Evolutionary conservation across 2,888 invertebrate species (phyloP).

Genomic region (Macrophya alboannulata): DNA sequence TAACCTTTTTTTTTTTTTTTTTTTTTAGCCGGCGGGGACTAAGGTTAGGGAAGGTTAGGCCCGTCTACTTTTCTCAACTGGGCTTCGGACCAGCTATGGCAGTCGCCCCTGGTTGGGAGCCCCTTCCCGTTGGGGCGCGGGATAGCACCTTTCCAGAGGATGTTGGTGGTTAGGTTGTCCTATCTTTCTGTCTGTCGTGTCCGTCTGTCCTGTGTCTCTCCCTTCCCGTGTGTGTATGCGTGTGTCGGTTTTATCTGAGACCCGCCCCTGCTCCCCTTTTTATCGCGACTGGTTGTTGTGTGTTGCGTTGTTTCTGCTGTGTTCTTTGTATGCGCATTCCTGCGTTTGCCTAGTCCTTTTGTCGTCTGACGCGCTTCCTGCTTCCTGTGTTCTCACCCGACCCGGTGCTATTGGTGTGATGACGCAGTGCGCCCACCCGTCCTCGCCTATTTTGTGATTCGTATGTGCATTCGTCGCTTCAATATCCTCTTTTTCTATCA

Average conservation of each 20-base stretch:
- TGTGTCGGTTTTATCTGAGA: not conserved
- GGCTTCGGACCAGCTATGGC: not conserved
- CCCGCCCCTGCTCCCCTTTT: not conserved
- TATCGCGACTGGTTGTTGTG: not conserved
- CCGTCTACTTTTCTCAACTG: no score
- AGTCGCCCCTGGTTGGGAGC: constrained; percentile 26
- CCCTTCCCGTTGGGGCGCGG: constrained; percentile 32
- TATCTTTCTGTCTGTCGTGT: not conserved
- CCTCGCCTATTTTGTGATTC: no score
- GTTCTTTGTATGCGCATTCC: not conserved
- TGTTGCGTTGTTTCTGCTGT: not conserved
- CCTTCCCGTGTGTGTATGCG: not conserved
- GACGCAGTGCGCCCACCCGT: no score
- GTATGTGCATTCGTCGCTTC: not conserved
- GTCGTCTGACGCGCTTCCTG: no score
- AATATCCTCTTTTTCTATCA: not conserved
- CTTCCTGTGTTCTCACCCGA: not conserved
- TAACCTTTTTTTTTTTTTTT: not conserved
- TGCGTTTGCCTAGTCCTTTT: no score
- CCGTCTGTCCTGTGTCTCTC: not conserved
- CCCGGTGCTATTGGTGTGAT: no score
- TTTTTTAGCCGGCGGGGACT: not conserved
- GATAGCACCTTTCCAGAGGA: constrained; percentile 13
- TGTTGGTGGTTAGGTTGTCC: constrained; percentile 12
- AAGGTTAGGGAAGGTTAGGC: no score